A percentile compares a stretch with the other conserved stretches of the same genome.
These are phyloP conservation scores for Hirtodrosophila trivittata DNA, from an alignment of 2,888 invertebrate species.

Conservation along the genomic window DNA sequence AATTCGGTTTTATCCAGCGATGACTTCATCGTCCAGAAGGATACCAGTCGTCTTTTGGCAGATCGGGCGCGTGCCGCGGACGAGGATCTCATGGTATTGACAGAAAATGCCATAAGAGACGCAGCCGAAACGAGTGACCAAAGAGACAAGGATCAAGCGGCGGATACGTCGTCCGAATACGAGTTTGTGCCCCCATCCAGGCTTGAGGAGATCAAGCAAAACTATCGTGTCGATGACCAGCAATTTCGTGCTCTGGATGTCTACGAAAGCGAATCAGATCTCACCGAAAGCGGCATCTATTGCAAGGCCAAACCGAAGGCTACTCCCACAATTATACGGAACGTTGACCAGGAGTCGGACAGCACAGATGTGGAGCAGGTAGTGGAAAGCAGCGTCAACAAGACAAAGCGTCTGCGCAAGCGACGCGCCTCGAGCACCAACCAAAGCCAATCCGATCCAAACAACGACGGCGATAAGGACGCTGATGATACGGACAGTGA, in stretches of 20 bases:
- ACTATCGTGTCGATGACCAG: slow-evolving; percentile 82
- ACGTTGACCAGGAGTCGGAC: slow-evolving; percentile 67
- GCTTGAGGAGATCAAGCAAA: slow-evolving; percentile 51
- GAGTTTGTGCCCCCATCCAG: slow-evolving; percentile 69
- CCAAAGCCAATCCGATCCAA: slow-evolving; percentile 66
- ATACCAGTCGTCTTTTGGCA: slow-evolving; percentile 74
- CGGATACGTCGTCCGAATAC: slow-evolving; percentile 56
- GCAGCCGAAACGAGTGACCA: slow-evolving; percentile 28
- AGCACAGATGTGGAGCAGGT: slow-evolving; percentile 57
- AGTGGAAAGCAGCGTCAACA: slow-evolving; percentile 41
- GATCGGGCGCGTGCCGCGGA: slow-evolving; percentile 74
- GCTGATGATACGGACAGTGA: slow-evolving; percentile 51
- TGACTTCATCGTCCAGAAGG: slow-evolving; percentile 83
- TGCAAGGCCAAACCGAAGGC: slow-evolving; percentile 66
- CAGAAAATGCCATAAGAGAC: slow-evolving; percentile 63
- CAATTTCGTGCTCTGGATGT: slow-evolving; percentile 85
- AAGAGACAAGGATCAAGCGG: not conserved
- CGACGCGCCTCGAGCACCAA: slow-evolving; percentile 79
- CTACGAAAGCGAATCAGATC: slow-evolving; percentile 86
- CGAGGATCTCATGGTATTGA: slow-evolving; percentile 77
- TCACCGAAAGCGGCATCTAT: slow-evolving; percentile 82
- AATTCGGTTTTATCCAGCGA: slow-evolving; percentile 81
- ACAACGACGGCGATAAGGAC: slow-evolving; percentile 41
- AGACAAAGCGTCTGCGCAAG: slow-evolving; percentile 81
- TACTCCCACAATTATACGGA: slow-evolving; percentile 72